Conservation (phyloP, 2,797 vertebrate species). For the Cheirogaleus major region DNA sequence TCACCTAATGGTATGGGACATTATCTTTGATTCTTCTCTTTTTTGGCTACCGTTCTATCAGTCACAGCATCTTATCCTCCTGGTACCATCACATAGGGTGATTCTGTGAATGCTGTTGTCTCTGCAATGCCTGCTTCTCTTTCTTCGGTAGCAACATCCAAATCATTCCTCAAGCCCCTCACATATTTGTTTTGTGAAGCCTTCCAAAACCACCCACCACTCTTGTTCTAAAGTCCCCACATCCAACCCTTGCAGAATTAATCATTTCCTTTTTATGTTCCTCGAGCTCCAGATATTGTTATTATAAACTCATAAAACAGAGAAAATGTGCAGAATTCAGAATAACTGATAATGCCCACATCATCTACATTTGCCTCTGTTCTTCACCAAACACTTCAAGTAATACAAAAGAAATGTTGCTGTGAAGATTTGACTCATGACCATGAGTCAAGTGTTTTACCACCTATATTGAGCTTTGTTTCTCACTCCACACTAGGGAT, state of each 20-base stretch:
- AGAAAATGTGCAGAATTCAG: neutral
- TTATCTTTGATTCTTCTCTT: neutral
- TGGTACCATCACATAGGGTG: neutral
- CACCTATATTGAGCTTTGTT: neutral
- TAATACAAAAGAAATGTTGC: neutral
- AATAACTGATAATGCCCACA: neutral
- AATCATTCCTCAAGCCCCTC: neutral
- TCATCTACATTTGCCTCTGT: neutral
- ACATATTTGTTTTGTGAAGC: neutral
- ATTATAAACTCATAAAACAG: neutral
- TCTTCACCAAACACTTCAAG: conserved; percentile 15
- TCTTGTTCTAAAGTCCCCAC: neutral
- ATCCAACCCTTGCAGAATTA: neutral
- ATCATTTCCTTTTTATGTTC: neutral
- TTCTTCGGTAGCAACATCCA: neutral
- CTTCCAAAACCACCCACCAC: neutral
- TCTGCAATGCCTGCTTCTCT: neutral
- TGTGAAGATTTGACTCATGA: neutral
- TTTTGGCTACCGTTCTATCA: neutral
- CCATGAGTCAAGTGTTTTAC: neutral
- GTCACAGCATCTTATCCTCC: neutral
- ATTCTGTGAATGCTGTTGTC: neutral
- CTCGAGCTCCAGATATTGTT: neutral
- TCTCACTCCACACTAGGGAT: neutral
- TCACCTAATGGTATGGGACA: neutral